phyloP scores from a whole-genome alignment of 2,888 invertebrate species.

The Mongoloraphidia duomilia region DNA sequence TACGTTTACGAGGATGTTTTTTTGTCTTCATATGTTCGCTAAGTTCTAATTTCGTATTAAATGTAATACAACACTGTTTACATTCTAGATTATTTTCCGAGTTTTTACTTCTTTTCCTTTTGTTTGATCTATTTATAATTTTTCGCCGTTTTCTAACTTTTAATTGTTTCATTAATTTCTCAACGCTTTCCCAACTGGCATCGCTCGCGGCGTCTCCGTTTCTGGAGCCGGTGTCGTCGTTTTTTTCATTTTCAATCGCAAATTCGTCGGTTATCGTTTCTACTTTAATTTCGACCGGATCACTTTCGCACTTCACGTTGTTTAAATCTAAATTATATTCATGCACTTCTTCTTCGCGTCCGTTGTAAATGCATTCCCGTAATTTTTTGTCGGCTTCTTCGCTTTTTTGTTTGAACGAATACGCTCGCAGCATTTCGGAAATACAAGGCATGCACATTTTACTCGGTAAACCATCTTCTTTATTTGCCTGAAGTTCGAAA shows the following conservation, averaged over 20 bases:
- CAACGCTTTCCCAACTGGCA: too few species aligned
- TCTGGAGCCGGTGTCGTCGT: too few species aligned
- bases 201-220: too few species aligned
- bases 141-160: not conserved
- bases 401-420: conserved; percentile 1
- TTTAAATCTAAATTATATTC: not conserved
- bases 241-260: too few species aligned
- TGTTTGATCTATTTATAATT: not conserved
- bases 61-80: not conserved
- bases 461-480: conserved; percentile 2
- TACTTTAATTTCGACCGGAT: not conserved
- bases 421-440: not conserved
- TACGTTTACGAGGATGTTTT: not conserved
- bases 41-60: too few species aligned
- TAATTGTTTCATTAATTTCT: not conserved
- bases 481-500: not conserved
- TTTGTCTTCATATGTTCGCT: too few species aligned
- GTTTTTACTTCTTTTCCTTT: not conserved
- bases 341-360: not conserved
- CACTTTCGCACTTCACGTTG: not conserved
- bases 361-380: not conserved
- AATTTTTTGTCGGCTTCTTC: conserved; percentile 1
- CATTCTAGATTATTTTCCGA: not conserved
- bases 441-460: conserved; percentile 2
- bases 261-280: not conserved